phyloP scores from a whole-genome alignment of 2,888 invertebrate species.

The Chydorus sphaericus region DNA sequence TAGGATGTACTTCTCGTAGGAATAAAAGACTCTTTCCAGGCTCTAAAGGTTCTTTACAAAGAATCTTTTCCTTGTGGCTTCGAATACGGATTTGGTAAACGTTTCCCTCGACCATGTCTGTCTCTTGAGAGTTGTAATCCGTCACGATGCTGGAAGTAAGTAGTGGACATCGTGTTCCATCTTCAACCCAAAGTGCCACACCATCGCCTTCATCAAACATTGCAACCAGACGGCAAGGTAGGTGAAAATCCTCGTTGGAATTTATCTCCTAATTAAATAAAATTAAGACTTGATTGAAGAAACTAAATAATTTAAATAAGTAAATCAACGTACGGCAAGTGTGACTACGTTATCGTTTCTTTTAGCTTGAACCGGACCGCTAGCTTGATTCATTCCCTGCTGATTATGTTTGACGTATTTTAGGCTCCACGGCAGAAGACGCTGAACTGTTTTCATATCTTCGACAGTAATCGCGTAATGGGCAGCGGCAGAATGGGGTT shows the following conservation, averaged over 20 bases:
- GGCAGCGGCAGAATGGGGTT: neutral
- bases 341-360: neutral
- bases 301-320: neutral
- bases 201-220: neutral
- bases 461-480: conserved; percentile 1
- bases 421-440: neutral
- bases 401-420: neutral
- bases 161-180: conserved; percentile 7
- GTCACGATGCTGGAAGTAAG: neutral
- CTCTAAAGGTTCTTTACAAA: neutral
- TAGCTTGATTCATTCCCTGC: no score
- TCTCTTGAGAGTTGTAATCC: neutral
- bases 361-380: no score
- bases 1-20: neutral
- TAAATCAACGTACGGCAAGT: neutral
- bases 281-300: neutral
- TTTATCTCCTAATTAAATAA: neutral
- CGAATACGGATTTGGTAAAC: neutral
- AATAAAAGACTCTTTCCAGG: neutral
- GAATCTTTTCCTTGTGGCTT: neutral
- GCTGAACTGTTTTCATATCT: neutral
- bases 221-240: neutral
- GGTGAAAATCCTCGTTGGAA: neutral
- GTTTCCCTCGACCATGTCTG: neutral
- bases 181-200: conserved; percentile 5